phyloP scores from a whole-genome alignment of 2,797 vertebrate species.

The Antennarius maculatus region DNA sequence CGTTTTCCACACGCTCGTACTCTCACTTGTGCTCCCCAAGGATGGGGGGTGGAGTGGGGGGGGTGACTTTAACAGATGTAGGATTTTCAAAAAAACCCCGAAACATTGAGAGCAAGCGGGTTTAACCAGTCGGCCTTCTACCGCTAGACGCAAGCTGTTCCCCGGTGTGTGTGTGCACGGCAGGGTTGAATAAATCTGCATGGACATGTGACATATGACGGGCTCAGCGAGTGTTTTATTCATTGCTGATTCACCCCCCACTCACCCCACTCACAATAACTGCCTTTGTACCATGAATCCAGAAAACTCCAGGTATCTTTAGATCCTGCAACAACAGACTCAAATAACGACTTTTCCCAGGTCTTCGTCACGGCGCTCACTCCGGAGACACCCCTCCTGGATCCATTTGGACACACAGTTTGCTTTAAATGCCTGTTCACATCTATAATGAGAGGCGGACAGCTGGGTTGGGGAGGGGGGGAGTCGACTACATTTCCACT shows the following conservation, averaged over 20 bases:
- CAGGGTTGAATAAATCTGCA: constrained; percentile 59
- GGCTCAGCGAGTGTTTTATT: constrained; percentile 22
- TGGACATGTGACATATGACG: constrained; percentile 53
- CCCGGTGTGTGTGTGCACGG: constrained; percentile 12
- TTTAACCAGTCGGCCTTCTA: constrained; percentile 24
- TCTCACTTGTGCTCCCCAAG: constrained; percentile 11
- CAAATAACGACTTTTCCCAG: constrained; percentile 3
- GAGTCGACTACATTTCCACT: constrained; percentile 41
- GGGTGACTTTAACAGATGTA: constrained; percentile 49
- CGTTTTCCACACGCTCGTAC: neutral
- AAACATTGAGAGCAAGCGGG: constrained; percentile 17
- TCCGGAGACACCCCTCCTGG: constrained; percentile 1
- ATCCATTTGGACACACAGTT: constrained; percentile 30
- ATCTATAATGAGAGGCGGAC: constrained; percentile 40
- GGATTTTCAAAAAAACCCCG: constrained; percentile 18
- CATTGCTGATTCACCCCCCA: constrained; percentile 40
- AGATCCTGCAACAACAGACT: neutral
- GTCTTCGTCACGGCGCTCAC: neutral
- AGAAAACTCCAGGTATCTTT: constrained; percentile 35
- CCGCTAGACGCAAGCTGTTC: constrained; percentile 30
- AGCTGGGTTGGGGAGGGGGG: neutral
- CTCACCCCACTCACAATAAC: constrained; percentile 31
- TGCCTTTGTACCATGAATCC: constrained; percentile 6
- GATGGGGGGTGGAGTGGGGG: no score
- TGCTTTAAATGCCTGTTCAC: constrained; percentile 45